These are phyloP conservation scores for Heliconius hortense DNA, from an alignment of 2,888 invertebrate species.

Conservation along the genomic window DNA sequence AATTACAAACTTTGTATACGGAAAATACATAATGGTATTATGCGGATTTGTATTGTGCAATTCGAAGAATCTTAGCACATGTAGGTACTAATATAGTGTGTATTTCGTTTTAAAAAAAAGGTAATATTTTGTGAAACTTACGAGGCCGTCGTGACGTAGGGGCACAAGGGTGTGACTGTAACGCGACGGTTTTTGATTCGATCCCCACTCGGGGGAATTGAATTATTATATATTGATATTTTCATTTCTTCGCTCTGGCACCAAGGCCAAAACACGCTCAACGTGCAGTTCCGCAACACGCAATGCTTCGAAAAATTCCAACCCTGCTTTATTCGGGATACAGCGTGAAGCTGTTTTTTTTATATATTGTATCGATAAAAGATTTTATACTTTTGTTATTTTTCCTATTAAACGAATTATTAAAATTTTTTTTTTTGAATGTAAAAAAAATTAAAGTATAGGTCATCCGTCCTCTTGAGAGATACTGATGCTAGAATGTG, in stretches of 20 bases:
- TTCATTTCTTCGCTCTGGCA: too few species aligned
- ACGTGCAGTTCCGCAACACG: too few species aligned
- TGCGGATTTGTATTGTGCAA: slow-evolving; percentile 38
- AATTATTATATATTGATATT: too few species aligned
- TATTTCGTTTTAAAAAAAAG: slow-evolving; percentile 1
- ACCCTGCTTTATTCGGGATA: too few species aligned
- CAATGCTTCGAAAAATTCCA: too few species aligned
- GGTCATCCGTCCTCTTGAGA: too few species aligned
- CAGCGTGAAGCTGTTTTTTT: too few species aligned
- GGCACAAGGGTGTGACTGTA: too few species aligned
- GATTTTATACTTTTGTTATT: not conserved
- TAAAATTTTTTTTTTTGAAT: not conserved
- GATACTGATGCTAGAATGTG: not conserved
- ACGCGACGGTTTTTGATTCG: too few species aligned
- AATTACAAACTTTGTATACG: slow-evolving; percentile 44
- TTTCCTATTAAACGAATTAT: not conserved
- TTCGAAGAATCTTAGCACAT: slow-evolving; percentile 36
- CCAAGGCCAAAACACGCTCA: too few species aligned
- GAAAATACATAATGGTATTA: slow-evolving; percentile 38
- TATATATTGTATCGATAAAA: not conserved
- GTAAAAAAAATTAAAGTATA: not conserved
- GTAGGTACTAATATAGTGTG: slow-evolving; percentile 10
- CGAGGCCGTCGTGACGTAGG: too few species aligned
- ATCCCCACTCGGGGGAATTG: too few species aligned
- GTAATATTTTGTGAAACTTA: not conserved